Conservation (phyloP, 2,888 invertebrate genomes). For the Lysandra coridon region DNA sequence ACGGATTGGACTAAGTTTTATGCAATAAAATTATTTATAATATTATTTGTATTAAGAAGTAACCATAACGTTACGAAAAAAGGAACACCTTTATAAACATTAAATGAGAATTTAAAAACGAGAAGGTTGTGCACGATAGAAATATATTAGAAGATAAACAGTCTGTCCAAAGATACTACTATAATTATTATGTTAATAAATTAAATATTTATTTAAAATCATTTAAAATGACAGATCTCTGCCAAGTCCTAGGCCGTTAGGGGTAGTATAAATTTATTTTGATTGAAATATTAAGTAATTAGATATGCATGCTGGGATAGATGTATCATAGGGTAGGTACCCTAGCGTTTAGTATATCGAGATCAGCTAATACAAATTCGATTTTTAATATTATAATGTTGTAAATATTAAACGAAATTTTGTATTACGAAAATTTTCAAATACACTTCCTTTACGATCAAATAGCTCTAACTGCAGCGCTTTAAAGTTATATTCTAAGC, state of each 20-base stretch:
- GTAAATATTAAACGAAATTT: conserved; percentile 78
- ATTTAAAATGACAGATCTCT: conserved; percentile 30
- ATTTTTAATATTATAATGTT: conserved; percentile 62
- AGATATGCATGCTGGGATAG: conserved; percentile 69
- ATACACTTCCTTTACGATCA: conserved; percentile 75
- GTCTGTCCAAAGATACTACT: conserved; percentile 65
- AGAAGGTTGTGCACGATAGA: conserved; percentile 79
- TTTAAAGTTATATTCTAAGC: conserved; percentile 69
- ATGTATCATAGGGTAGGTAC: conserved; percentile 66
- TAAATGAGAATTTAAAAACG: conserved; percentile 43
- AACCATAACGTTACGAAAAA: conserved; percentile 22
- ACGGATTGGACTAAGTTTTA: conserved; percentile 13
- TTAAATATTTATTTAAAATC: conserved; percentile 28
- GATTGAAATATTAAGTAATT: conserved; percentile 35
- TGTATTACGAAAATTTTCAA: conserved; percentile 75
- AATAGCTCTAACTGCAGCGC: conserved; percentile 69
- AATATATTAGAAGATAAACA: conserved; percentile 64
- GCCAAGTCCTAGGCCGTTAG: conserved; percentile 29
- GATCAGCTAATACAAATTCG: conserved; percentile 42
- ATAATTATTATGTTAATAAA: conserved; percentile 41
- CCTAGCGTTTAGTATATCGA: conserved; percentile 62
- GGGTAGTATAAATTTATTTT: conserved; percentile 33
- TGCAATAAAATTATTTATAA: conserved; percentile 26
- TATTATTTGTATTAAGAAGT: conserved; percentile 16
- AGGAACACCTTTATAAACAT: conserved; percentile 20